Percentiles rank a stretch among this genome's conserved stretches.
Evolutionary conservation across 2,797 vertebrate species (phyloP).

Genomic region (Netta rufina): DNA sequence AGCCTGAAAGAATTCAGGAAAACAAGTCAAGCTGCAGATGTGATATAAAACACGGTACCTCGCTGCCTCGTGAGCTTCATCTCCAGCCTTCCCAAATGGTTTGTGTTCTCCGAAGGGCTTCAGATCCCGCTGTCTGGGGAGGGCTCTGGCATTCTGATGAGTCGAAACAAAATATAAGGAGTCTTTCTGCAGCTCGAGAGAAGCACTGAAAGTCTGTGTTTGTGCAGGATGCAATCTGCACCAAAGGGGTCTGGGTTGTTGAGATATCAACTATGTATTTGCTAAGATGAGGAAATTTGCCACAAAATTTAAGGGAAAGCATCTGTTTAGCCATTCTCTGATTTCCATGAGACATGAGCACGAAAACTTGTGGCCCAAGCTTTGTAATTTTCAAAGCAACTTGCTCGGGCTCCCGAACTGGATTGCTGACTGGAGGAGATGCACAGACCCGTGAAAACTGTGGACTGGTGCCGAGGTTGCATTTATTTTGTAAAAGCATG

Average conservation of each 20-base stretch:
- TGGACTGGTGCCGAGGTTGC: background rate
- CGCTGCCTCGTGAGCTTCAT: background rate
- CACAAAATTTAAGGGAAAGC: background rate
- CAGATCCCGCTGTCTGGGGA: background rate
- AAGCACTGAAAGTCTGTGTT: background rate
- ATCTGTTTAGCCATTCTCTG: background rate
- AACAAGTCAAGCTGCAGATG: background rate
- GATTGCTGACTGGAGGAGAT: background rate
- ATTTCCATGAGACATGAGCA: fast-evolving
- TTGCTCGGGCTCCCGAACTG: background rate
- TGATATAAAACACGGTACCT: background rate
- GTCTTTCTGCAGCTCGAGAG: background rate
- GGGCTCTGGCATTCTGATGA: background rate
- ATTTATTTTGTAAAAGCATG: background rate
- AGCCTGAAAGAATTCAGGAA: background rate
- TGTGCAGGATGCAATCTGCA: fast-evolving
- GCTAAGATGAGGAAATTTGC: background rate
- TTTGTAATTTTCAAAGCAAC: background rate
- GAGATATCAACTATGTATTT: background rate
- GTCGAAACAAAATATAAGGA: background rate
- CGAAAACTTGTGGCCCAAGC: background rate
- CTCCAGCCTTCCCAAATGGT: background rate
- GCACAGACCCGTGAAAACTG: background rate
- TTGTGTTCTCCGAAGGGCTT: background rate
- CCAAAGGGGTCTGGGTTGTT: background rate